phyloP scores from a whole-genome alignment of 2,113 vertebrate genomes.

The Coptodon bakossiorum region DNA sequence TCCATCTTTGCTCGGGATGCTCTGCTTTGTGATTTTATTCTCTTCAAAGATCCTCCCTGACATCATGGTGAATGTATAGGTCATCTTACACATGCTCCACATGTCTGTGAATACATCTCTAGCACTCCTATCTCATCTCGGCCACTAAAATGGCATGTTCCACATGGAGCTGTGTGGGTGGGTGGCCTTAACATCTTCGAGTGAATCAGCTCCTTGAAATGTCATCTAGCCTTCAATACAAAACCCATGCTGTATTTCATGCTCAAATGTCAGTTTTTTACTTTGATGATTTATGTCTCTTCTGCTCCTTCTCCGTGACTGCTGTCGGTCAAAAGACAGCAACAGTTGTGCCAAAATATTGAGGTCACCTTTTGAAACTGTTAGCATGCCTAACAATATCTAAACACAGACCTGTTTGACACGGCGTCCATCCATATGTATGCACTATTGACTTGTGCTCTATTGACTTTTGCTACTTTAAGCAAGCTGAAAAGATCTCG shows the following conservation, averaged over 20 bases:
- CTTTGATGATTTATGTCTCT: conserved; percentile 23
- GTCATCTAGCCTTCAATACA: conserved; percentile 55
- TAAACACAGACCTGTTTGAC: conserved; percentile 30
- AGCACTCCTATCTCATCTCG: conserved; percentile 46
- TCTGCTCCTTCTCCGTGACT: conserved; percentile 2
- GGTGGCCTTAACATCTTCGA: conserved; percentile 56
- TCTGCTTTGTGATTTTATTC: conserved; percentile 1
- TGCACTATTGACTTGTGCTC: conserved; percentile 59
- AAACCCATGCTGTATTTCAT: conserved; percentile 54
- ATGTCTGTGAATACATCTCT: conserved; percentile 47
- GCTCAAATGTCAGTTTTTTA: conserved; percentile 57
- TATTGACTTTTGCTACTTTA: conserved; percentile 63
- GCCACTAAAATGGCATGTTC: conserved; percentile 55
- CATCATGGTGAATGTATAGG: conserved; percentile 49
- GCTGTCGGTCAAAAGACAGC: conserved; percentile 23
- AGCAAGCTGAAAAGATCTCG: conserved; percentile 53
- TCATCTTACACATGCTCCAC: conserved; percentile 52
- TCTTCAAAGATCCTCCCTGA: conserved; percentile 9
- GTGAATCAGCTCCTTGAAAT: conserved; percentile 67
- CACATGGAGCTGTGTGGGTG: conserved; percentile 43
- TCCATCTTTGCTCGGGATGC: neutral
- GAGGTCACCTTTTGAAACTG: conserved; percentile 18
- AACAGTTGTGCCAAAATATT: conserved; percentile 40
- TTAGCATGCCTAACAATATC: conserved; percentile 25
- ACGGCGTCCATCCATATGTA: conserved; percentile 41